These are phyloP conservation scores for Propithecus coquereli DNA, from an alignment of 2,113 vertebrate species.

Conservation along the genomic window DNA sequence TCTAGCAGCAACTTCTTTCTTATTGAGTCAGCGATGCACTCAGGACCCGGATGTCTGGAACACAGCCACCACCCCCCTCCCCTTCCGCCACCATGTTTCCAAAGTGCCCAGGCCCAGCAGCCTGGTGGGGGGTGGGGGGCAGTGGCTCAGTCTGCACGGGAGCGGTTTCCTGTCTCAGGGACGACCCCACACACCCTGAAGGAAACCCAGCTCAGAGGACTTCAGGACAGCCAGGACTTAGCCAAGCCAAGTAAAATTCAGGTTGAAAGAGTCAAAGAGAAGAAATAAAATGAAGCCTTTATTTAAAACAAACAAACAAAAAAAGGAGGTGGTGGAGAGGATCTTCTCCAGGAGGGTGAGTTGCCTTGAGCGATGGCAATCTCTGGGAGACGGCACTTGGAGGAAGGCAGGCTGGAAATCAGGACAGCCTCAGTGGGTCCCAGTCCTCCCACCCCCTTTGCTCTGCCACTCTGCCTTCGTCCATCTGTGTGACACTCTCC, in stretches of 20 bases:
- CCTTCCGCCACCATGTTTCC: fast-evolving
- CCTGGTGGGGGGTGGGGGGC: background rate
- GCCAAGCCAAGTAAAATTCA: background rate
- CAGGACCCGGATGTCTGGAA: background rate
- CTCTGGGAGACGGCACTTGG: too few species aligned
- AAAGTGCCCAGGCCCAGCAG: background rate
- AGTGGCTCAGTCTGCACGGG: background rate
- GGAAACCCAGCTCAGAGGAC: background rate
- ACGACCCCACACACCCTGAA: too few species aligned
- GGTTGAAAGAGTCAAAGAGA: background rate
- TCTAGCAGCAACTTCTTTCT: background rate
- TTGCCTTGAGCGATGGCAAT: background rate
- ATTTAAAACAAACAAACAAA: background rate
- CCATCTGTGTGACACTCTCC: background rate
- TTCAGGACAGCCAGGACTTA: background rate
- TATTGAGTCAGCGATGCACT: background rate
- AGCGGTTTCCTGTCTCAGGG: background rate
- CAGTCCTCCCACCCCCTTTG: background rate
- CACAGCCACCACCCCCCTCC: background rate
- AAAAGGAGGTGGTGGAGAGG: fast-evolving
- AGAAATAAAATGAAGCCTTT: background rate
- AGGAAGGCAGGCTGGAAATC: background rate
- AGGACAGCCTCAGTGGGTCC: background rate
- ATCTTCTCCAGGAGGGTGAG: background rate
- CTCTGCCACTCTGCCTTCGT: background rate